Conservation (phyloP, 2,113 vertebrate species). For the Martes martes region DNA sequence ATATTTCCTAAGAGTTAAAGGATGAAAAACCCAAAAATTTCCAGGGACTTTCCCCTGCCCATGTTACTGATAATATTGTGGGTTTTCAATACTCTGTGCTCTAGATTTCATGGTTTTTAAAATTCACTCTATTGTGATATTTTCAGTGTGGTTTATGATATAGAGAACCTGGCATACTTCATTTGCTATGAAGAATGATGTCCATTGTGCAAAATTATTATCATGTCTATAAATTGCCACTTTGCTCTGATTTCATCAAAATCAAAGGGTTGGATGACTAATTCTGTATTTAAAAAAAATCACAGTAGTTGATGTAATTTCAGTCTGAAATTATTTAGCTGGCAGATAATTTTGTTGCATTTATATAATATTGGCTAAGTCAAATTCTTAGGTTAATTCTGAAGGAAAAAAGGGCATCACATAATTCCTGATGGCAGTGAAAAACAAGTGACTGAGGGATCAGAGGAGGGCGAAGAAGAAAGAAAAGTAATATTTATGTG, state of each 20-base stretch:
- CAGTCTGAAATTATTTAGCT: conserved; percentile 6
- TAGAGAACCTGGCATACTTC: not conserved
- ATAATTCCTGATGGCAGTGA: not conserved
- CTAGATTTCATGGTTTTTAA: not conserved
- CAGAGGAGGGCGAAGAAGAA: not conserved
- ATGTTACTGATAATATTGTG: not conserved
- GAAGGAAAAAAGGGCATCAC: not conserved
- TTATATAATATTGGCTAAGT: not conserved
- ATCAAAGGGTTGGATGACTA: conserved; percentile 19
- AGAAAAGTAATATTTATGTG: not conserved
- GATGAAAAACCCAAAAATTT: not conserved
- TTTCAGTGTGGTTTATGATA: not conserved
- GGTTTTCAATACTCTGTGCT: not conserved
- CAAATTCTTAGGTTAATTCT: conserved; percentile 42
- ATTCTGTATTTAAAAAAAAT: conserved; percentile 8
- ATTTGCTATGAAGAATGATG: not conserved
- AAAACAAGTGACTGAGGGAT: not conserved
- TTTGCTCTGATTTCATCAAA: conserved; percentile 42
- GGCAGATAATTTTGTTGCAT: not conserved
- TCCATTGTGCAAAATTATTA: not conserved
- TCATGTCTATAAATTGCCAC: not conserved
- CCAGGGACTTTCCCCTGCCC: not conserved
- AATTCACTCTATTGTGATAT: not conserved
- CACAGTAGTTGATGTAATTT: not conserved
- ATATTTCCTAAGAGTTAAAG: not conserved